These are phyloP conservation scores for Cardiocondyla obscurior DNA, from an alignment of 1,140 invertebrate genomes.

Conservation along the genomic window DNA sequence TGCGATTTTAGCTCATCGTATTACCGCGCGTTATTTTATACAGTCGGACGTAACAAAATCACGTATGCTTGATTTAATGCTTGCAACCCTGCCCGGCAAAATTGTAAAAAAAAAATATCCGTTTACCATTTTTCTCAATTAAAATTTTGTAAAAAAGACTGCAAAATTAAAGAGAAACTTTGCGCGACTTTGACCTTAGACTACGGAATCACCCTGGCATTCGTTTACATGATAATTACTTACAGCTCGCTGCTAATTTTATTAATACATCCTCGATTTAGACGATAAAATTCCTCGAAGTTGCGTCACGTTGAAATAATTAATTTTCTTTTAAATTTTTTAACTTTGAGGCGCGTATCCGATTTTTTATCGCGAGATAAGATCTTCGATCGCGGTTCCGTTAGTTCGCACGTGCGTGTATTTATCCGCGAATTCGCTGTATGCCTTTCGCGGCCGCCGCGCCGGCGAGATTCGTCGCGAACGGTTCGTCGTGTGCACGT, in stretches of 20 bases:
- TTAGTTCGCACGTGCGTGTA: neutral
- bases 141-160: neutral
- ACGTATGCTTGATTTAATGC: neutral
- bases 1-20: neutral
- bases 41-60: neutral
- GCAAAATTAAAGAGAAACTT: neutral
- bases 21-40: neutral
- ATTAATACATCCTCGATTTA: neutral
- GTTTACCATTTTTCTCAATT: neutral
- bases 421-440: neutral
- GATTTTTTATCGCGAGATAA: neutral
- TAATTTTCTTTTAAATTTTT: neutral
- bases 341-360: too few species aligned
- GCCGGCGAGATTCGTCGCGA: conserved; percentile 2
- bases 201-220: neutral
- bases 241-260: neutral
- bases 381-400: neutral
- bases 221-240: neutral
- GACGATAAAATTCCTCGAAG: neutral
- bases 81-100: neutral
- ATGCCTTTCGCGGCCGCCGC: neutral
- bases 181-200: neutral
- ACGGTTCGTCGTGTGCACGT: conserved; percentile 16
- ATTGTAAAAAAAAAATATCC: neutral
- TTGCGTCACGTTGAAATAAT: neutral